Conservation (phyloP, 2,797 vertebrate genomes). For the Gymnopithys bicolor region DNA sequence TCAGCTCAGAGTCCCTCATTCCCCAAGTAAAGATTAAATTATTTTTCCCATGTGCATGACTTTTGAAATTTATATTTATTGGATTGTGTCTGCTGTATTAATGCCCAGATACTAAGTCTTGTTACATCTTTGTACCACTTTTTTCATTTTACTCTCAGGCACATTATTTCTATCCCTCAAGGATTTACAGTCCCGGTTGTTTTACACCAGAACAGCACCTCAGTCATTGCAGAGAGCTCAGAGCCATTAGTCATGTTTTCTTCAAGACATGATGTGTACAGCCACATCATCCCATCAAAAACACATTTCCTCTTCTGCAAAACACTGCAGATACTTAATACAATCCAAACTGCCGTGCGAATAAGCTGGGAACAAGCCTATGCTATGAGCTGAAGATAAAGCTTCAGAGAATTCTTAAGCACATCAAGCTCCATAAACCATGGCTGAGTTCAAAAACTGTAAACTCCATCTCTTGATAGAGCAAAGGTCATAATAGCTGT, state of each 20-base stretch:
- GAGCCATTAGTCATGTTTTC: not conserved
- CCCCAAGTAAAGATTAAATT: not conserved
- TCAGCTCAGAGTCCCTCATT: not conserved
- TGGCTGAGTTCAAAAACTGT: not conserved
- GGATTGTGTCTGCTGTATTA: not conserved
- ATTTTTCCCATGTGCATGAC: not conserved
- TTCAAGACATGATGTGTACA: not conserved
- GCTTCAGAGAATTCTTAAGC: not conserved
- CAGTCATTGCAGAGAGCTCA: not conserved
- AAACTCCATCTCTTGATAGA: not conserved
- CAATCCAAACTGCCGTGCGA: not conserved
- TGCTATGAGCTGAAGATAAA: not conserved
- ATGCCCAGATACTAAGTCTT: not conserved
- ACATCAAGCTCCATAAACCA: not conserved
- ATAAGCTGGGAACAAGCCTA: not conserved
- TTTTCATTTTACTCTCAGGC: not conserved
- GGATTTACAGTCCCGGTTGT: not conserved
- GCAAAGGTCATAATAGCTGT: not conserved
- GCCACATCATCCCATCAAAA: not conserved
- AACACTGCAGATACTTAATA: not conserved
- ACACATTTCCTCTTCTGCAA: not conserved
- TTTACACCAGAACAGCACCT: not conserved
- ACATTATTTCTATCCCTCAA: not conserved
- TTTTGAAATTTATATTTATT: slow-evolving; percentile 7
- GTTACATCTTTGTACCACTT: not conserved